Evolutionary conservation across 2,113 vertebrate genomes (phyloP), one percentile per base, ranked within the genome.

Genomic region (Chlorodrepanis virens): DNA sequence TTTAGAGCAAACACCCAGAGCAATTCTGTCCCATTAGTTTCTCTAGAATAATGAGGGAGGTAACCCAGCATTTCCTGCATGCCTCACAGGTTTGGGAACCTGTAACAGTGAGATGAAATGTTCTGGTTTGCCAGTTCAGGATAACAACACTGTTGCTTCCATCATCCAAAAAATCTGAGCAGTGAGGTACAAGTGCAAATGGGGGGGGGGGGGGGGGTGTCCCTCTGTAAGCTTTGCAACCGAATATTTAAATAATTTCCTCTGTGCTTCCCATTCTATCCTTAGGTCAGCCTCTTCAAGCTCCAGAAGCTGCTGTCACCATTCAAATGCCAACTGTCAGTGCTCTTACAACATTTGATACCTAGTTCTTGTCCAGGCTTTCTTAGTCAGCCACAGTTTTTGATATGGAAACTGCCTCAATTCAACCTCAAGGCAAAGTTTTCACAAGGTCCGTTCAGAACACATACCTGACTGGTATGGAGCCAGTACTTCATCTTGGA

Each of bases 401-500:
- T 40, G 40, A 40, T 6, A 40, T 14, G 40, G 40, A 40, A 40
- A 40, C 40, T 40, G 40, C 40, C 40, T 40, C 40, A 40, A 40
- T 40, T 40, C 40, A 40, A 40, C 13, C 40, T 40, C 40, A 40
- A 40, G 40, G 40, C 40, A 40, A 40, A 40, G 68, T 37, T 37
- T 91, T 25, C 59, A 75, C 15, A 35, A 21, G 4, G 8, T 75
- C 45, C 16, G 7, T 50, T 33, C 11, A 14, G 1, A 39, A 57
- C 75, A 95, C 89, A 4, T 95, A 99, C 99, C 98, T 99, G 99
- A 95, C 99, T 99, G 33, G 99, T 99, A 85, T 99, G 99, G 70
- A 99, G 98, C 99, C 99, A 99, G 80, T 99, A 99, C 77, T 98
- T 99, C 94, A 99, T 98, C 90, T 97, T 98, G 33, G 99, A 98